Percentiles rank a stretch among this genome's conserved stretches.
These are phyloP conservation scores for Cheiracanthium punctorium DNA, from an alignment of 2,888 invertebrate species.

Conservation along the genomic window DNA sequence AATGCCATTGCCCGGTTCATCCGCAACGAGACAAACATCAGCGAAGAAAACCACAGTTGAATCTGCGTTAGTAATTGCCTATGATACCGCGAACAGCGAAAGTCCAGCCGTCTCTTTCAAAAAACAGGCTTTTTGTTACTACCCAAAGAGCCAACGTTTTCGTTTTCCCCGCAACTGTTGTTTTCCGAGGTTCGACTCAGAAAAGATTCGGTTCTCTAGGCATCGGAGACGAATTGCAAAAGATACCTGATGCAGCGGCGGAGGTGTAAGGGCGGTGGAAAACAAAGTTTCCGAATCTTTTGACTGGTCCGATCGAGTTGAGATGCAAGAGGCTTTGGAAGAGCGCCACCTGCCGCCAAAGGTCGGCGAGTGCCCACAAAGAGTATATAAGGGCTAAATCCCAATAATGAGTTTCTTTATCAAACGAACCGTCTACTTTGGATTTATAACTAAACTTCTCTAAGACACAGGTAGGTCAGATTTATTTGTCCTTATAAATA, in stretches of 20 bases:
- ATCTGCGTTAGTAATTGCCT: too few species aligned
- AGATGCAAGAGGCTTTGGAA: not conserved
- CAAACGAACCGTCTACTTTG: conserved; percentile 37
- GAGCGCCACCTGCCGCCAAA: conserved; percentile 54
- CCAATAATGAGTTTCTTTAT: conserved; percentile 32
- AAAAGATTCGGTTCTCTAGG: conserved; percentile 39
- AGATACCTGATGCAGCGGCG: not conserved
- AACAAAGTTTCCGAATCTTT: not conserved
- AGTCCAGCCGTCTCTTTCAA: not conserved
- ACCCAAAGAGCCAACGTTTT: not conserved
- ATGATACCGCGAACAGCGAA: not conserved
- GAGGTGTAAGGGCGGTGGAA: conserved; percentile 11
- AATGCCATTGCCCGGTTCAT: not conserved
- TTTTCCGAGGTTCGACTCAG: not conserved
- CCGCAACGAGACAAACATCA: not conserved
- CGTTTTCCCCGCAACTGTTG: not conserved
- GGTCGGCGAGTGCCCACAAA: conserved; percentile 54
- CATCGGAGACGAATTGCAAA: conserved; percentile 66
- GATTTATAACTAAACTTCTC: conserved; percentile 38
- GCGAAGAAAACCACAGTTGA: not conserved
- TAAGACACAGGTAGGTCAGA: conserved; percentile 26
- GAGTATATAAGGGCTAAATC: conserved; percentile 61
- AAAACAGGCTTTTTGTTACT: not conserved
- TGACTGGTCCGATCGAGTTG: not conserved
- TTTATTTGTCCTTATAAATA: not conserved